Base-by-base conservation (phyloP, 1,140 invertebrate genomes). In the Drosophila bocqueti region DNA sequence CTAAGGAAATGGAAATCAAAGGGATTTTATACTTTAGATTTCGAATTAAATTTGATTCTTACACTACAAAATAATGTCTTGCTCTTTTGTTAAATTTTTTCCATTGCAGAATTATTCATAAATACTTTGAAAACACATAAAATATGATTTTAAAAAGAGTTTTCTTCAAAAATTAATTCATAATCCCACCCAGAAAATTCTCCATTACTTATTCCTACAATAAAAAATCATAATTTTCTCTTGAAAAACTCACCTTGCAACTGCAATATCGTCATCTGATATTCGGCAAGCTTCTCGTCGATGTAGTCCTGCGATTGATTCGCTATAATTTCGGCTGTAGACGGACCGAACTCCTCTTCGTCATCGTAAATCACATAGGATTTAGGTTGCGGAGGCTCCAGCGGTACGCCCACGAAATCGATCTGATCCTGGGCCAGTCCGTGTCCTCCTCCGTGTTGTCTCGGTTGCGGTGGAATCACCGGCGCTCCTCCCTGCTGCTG, bases 241-340 rank as follows among this genome's bases (percentile, higher is more conserved):
- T 29, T 4, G 24, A 24, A 13, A 31, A 29, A 59, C 95, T 96
- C 93, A 98, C 97, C 97, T 95, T 98, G 97, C 72, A 98, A 94
- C 91, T 96, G 95, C 79, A 96, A 96, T 93, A 98, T 98, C 11
- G 97, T 98, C 11, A 97, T 96, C 93, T 98, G 97, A 92, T 98
- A 98, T 93, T 98, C 97, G 9, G 97, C 97, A 84, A 98, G 95
- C 93, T 97, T 97, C 93, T 98, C 97, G 92, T 98, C 97, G 52
- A 98, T 95, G 91, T 98, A 98, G 94, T 98, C 97, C 93, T 98
- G 97, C 65, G 97, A 97, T 93, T 98, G 97, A 90, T 96, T 96
- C 36, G 97, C 97, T 69, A 98, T 98, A 69, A 98, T 98, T 91
- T 98, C 97, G 13, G 97, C 97, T 4, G 97, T 98, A 55, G 97